A percentile compares a stretch with the other conserved stretches of the same genome.
phyloP scores from a whole-genome alignment of 2,888 invertebrate genomes.

The Ophion slaviceki region DNA sequence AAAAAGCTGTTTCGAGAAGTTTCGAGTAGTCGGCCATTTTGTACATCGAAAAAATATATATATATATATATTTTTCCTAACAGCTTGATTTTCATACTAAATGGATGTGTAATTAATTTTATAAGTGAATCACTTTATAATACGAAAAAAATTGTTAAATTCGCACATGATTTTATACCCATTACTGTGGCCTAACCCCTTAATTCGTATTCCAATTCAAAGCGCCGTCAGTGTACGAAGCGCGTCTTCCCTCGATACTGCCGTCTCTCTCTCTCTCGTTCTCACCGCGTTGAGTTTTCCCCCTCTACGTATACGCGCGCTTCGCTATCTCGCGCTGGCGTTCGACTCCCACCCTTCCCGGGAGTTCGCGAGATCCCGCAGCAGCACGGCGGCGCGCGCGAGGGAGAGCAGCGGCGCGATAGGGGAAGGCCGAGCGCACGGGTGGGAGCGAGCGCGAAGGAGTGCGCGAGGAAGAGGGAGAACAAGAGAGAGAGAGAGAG shows the following conservation, averaged over 20 bases:
- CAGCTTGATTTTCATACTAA: no score
- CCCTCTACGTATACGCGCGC: constrained; percentile 1
- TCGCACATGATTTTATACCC: no score
- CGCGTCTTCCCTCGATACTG: constrained; percentile 56
- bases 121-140: no score
- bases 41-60: no score
- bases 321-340: constrained; percentile 44
- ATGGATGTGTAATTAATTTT: no score
- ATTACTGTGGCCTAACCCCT: no score
- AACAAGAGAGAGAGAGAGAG: constrained; percentile 15
- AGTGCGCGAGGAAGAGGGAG: constrained; percentile 38
- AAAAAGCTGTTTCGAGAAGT: no score
- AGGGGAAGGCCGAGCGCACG: no score
- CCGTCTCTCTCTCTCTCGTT: constrained; percentile 62
- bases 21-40: no score
- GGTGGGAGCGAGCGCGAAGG: constrained; percentile 43
- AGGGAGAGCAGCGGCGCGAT: no score
- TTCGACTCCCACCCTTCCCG: constrained; percentile 52
- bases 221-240: constrained; percentile 22
- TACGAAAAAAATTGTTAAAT: no score
- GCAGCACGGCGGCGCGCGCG: constrained; percentile 47
- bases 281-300: constrained; percentile 1
- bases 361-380: constrained; percentile 54
- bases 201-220: neutral
- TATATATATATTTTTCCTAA: no score